Percentiles rank a stretch among this genome's conserved stretches.
Evolutionary conservation across 2,113 vertebrate species (phyloP).

Genomic region (Elephas maximus): DNA sequence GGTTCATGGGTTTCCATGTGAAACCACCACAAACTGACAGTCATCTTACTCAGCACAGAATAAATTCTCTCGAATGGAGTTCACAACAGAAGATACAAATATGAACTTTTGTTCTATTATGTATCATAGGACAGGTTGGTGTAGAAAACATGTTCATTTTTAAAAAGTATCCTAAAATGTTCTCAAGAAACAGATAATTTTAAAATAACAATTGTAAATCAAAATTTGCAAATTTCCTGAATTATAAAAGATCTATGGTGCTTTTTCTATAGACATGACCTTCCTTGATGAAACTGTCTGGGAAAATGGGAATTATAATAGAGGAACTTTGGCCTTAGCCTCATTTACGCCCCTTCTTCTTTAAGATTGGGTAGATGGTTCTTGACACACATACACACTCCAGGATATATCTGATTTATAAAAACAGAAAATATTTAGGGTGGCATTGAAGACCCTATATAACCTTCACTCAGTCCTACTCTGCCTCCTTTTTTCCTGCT

Average conservation of each 20-base stretch:
- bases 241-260: background rate
- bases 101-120: background rate
- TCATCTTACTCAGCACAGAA: background rate
- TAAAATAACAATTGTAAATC: background rate
- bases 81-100: background rate
- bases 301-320: background rate
- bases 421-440: background rate
- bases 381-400: background rate
- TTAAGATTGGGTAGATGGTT: background rate
- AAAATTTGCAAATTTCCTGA: background rate
- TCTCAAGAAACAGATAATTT: background rate
- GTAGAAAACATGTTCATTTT: background rate
- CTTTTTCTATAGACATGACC: background rate
- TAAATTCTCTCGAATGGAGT: background rate
- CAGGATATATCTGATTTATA: background rate
- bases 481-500: background rate
- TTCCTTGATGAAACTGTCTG: background rate
- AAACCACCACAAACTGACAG: background rate
- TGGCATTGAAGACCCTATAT: background rate
- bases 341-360: background rate
- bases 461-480: background rate
- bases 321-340: background rate
- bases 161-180: background rate
- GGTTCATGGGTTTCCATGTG: background rate
- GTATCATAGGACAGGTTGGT: background rate